Base-by-base conservation (phyloP, 1,140 invertebrate genomes). In the Sogatella furcifera region DNA sequence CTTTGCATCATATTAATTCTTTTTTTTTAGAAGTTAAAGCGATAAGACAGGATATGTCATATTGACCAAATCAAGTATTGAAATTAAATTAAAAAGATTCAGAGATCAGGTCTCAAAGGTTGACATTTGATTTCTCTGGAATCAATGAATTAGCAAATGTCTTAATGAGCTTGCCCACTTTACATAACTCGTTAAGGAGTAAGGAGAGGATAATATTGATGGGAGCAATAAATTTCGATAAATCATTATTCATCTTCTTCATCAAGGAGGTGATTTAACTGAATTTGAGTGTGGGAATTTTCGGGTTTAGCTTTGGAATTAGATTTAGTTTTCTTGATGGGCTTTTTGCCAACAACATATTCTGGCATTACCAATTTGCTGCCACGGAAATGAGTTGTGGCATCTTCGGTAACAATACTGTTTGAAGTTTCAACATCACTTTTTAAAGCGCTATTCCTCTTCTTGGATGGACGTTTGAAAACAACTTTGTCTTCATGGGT, bases 301-400 rank as follows among this genome's bases (percentile, higher is more conserved):
- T 63, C 43, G n/a, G 19, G 17, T 57, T 57, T 57, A 8, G 13
- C 42, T 49, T 42, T 53, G 14, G 4, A 19, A 44, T 41, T 60
- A n/a, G 42, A 34, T n/a, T 17, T 21, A 24, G 66, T 73, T 57
- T 71, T 70, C 69, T 74, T 77, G 63, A 68, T 73, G 55, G 66
- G 62, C 67, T 82, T 80, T 62, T 80, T 73, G n/a, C 88, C 88
- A 60, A 90, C 80, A n/a, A 87, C 78, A 77, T 89, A 89, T 69
- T 89, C 86, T 3, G 88, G 86, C 82, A 89, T 85, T 2, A 89
- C 74, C 38, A 88, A 59, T 72, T 86, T 89, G 60, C 79, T 83
- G 59, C 77, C 81, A 67, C 77, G 80, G 62, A 85, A 83, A 55
- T 76, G 69, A 10, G 79, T 69, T 67, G 62, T 55, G 10, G 78